Evolutionary conservation across 2,797 vertebrate species (phyloP).

Genomic region (Coilia nasus): DNA sequence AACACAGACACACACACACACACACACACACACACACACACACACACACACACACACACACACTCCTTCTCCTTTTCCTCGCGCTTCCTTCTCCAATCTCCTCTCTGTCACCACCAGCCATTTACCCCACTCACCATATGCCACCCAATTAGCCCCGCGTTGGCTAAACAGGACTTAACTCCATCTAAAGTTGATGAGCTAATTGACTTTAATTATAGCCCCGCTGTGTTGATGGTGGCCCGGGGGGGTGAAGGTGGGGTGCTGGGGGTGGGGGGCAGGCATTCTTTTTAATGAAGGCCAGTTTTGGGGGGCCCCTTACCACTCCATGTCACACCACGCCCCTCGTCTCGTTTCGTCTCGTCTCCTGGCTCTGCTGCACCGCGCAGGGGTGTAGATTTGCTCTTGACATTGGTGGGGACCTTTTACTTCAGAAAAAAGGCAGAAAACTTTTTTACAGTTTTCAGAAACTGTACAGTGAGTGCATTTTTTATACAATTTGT

Average conservation of each 20-base stretch:
- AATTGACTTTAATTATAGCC: conserved; percentile 59
- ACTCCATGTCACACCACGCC: too few species aligned
- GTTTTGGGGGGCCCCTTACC: background rate
- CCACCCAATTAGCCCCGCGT: conserved; percentile 55
- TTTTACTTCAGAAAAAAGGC: too few species aligned
- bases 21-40: background rate
- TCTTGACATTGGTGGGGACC: too few species aligned
- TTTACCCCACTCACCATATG: conserved; percentile 56
- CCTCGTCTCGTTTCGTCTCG: too few species aligned
- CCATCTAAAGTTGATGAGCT: conserved; percentile 60
- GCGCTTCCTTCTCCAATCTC: conserved; percentile 43
- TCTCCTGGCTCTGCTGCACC: too few species aligned
- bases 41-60: conserved; percentile 15
- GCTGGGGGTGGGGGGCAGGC: conserved; percentile 43
- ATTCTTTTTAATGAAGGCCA: conserved; percentile 49
- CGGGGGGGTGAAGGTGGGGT: conserved; percentile 24
- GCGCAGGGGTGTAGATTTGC: too few species aligned
- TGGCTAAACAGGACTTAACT: conserved; percentile 61
- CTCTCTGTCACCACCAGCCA: conserved; percentile 35
- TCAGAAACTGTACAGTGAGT: too few species aligned
- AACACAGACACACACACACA: conserved; percentile 17
- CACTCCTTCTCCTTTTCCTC: background rate
- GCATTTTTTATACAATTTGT: too few species aligned
- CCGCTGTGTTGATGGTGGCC: conserved; percentile 50
- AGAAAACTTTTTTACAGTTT: too few species aligned